Base-by-base conservation (phyloP, 2,888 invertebrate species). In the Caenorhabditis sp. region DNA sequence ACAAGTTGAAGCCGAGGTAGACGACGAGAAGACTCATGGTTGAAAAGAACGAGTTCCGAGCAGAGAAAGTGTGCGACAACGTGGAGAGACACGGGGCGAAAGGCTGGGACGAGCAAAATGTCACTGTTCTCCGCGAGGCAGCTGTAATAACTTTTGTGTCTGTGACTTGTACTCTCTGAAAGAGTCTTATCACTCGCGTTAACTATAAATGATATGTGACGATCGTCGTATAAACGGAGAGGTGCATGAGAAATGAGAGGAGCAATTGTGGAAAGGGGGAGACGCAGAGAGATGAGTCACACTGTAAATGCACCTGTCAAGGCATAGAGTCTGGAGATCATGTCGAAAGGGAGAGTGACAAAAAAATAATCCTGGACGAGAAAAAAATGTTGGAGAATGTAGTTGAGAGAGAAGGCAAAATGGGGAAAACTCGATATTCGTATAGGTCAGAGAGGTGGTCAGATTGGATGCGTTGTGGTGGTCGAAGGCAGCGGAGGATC, bases 161-260 rank as follows among this genome's bases (percentile, higher is more conserved):
- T 68, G 62, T 71, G 71, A 71, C 62, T 71, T 71, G 62, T 62
- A 44, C 71, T 71, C 55, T 71, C 9, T 35, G 18, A n/a, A n/a
- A n/a, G n/a, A 11, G 6, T 56, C 51, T 64, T 72, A 72, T 72
- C 72, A 32, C 37, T 20, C 44, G 64, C 22, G 74, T 74, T 76
- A 76, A 76, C 76, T 76, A 76, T 76, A 76, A 65, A 18, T 65
- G 67, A 55, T 76, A 76, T 58, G 28, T 65, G 67, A 55, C 60
- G 61, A 53, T 37, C 11, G 15, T 44, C 9, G 44, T 47, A 47
- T 28, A 61, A 26, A 18, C 18, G 51, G 3, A 20, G 26, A 9
- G 61, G n/a, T n/a, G n/a, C 28, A 32, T 24, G 61, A 58, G 60
- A 35, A 55, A 32, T 22, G 18, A 58, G 26, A 62, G 22, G 22